phyloP scores from a whole-genome alignment of 2,113 vertebrate genomes.

The Cebus imitator region DNA sequence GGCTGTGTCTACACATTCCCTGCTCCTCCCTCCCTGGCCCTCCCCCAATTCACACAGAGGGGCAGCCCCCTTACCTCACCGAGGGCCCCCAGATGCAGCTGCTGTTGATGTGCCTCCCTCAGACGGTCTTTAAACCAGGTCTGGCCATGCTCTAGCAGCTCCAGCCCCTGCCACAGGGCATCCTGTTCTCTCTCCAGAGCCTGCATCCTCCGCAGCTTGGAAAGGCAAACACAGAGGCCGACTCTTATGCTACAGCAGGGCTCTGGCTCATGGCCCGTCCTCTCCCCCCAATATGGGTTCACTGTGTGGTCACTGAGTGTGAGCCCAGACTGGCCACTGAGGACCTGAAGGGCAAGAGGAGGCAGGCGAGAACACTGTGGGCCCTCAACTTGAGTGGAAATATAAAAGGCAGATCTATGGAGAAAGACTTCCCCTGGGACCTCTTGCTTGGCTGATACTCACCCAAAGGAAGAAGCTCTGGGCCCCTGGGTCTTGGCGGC shows the following conservation, averaged over 20 bases:
- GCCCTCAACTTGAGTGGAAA: neutral
- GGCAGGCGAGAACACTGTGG: neutral
- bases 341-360: neutral
- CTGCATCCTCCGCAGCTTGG: slow-evolving; percentile 77
- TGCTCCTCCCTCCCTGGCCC: neutral
- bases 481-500: slow-evolving; percentile 37
- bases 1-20: neutral
- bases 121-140: slow-evolving; percentile 74
- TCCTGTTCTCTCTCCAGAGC: slow-evolving; percentile 75
- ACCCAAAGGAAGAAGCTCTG: slow-evolving; percentile 79
- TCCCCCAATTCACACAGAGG: too few relatives aligned
- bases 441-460: slow-evolving; percentile 29
- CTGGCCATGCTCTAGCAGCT: slow-evolving; percentile 69
- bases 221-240: neutral
- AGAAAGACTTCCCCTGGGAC: neutral
- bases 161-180: slow-evolving; percentile 77
- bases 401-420: neutral
- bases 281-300: neutral
- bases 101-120: slow-evolving; percentile 63
- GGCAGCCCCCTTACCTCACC: slow-evolving; percentile 44
- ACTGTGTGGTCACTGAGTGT: neutral
- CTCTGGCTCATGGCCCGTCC: neutral
- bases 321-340: neutral
- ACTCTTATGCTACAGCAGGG: neutral
- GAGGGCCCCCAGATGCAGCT: slow-evolving; percentile 61